Evolutionary conservation across 2,888 invertebrate species (phyloP).

Genomic region (Stenodera caucasica): DNA sequence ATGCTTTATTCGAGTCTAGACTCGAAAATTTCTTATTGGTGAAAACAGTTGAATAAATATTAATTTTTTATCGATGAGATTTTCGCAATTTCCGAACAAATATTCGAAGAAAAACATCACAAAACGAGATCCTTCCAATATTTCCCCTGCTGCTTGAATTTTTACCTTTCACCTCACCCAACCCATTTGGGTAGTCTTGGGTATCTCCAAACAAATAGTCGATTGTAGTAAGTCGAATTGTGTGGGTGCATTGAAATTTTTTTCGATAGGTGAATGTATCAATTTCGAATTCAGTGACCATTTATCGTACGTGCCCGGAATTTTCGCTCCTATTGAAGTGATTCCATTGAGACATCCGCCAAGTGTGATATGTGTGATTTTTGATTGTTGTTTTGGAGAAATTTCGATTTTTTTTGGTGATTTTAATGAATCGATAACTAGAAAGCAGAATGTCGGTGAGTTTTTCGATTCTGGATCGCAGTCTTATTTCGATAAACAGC

Average conservation of each 20-base stretch:
- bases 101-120: constrained; percentile 10
- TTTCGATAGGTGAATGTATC: constrained; percentile 13
- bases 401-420: constrained; percentile 26
- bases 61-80: too few species aligned
- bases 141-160: constrained; percentile 35
- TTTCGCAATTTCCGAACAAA: background rate
- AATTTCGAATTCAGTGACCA: constrained; percentile 22
- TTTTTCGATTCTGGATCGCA: background rate
- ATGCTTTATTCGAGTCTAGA: too few species aligned
- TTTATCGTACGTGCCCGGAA: constrained; percentile 18
- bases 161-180: constrained; percentile 42
- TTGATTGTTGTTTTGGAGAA: background rate
- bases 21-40: too few species aligned
- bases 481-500: background rate
- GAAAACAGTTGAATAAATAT: too few species aligned
- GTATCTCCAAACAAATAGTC: constrained; percentile 25
- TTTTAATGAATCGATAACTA: constrained; percentile 39
- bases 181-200: constrained; percentile 33
- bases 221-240: constrained; percentile 13
- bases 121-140: constrained; percentile 27
- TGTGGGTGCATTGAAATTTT: constrained; percentile 13
- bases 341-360: constrained; percentile 8
- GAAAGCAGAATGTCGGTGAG: constrained; percentile 36
- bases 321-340: constrained; percentile 13
- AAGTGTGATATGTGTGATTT: constrained; percentile 30